Evolutionary conservation across 2,888 invertebrate species (phyloP), one percentile per base, ranked within the genome.

Genomic region (Drosophila mettleri): DNA sequence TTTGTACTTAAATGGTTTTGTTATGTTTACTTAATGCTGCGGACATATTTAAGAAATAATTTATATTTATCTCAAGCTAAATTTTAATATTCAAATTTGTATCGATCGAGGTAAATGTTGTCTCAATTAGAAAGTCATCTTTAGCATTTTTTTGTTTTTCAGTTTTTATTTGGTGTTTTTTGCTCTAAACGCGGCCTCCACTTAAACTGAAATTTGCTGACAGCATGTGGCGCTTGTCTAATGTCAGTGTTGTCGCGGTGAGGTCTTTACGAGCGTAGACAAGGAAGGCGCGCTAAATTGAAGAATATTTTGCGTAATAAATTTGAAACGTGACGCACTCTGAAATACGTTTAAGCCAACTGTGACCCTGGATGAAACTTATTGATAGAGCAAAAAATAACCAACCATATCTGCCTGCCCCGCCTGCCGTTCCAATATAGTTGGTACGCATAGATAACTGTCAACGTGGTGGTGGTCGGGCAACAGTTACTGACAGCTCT

Each of bases 291-390:
- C 69, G 75, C 81, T 81, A 83, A 83, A 86, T 88, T 80, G 75
- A 86, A 85, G 83, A 81, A 77, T 81, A 83, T 83, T 67, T 72
- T 78, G 69, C 72, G 80, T 80, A 87, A 87, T 88, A 89, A 83
- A 87, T 89, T 89, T 88, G 78, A 77, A 71, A 89, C 87, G 87
- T 87, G 87, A 86, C 77, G 70, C 70, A 71, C 63, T 70, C 68
- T 46, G 49, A 62, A 69, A 74, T 62, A 57, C 63, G 60, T 52
- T 64, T 58, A 65, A 66, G 63, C 66, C 81, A 86, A 68, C 78
- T 77, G 74, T 54, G 62, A 69, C 67, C 75, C 68, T 45, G 51
- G 54, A 8, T 51, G 59, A 62, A 66, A 66, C 74, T 72, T 85
- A 85, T 85, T 85, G 88, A 87, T 86, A 73, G 78, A 76, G 73